Percentiles rank a stretch among this genome's conserved stretches.
Evolutionary conservation across 2,113 vertebrate species (phyloP).

Genomic region (Puffinus mauretanicus): DNA sequence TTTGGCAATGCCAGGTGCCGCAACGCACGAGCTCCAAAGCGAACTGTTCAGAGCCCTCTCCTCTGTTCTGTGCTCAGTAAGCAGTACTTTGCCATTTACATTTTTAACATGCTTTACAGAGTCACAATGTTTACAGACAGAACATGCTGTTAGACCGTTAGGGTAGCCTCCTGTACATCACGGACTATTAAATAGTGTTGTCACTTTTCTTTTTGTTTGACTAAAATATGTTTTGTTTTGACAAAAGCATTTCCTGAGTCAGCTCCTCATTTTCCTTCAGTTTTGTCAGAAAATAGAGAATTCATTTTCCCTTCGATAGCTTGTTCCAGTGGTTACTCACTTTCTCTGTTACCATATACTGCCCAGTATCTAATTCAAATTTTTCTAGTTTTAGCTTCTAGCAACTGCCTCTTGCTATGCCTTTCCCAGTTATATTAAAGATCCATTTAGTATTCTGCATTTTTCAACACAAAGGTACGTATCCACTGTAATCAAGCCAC

Average conservation of each 20-base stretch:
- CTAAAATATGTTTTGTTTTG: background rate
- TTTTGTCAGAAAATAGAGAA: background rate
- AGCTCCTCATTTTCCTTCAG: background rate
- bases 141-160: fast-evolving
- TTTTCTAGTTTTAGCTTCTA: background rate
- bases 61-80: background rate
- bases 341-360: background rate
- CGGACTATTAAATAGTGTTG: background rate
- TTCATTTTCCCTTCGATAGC: background rate
- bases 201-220: background rate
- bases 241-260: background rate
- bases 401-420: background rate
- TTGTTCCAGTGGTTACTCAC: background rate
- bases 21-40: background rate
- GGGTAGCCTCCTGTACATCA: background rate
- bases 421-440: background rate
- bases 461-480: background rate
- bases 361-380: background rate
- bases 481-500: background rate
- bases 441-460: background rate
- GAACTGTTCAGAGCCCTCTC: background rate
- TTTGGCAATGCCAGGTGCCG: background rate
- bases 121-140: background rate
- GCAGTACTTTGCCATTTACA: background rate
- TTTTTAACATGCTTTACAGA: background rate